Evolutionary conservation across 2,797 vertebrate species (phyloP).

Genomic region (Neoniphon sammara): DNA sequence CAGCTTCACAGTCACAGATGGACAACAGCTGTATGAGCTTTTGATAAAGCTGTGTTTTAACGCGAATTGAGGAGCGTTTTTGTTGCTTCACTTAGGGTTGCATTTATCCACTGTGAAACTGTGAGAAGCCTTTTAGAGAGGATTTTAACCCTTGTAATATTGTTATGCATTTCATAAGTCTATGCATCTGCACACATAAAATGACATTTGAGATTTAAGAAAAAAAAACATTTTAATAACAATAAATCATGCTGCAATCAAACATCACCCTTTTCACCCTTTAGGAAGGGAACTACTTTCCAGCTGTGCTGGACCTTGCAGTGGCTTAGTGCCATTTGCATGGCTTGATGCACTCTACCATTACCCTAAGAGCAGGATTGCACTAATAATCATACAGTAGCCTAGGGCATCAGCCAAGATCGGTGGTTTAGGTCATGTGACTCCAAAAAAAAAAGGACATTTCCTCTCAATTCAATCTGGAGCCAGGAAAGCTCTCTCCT

Average conservation of each 20-base stretch:
- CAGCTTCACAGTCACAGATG: constrained; percentile 44
- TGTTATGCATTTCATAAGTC: constrained; percentile 26
- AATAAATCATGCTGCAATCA: constrained; percentile 13
- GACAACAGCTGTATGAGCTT: constrained; percentile 66
- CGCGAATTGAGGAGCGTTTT: constrained; percentile 29
- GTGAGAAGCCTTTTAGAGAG: constrained; percentile 4
- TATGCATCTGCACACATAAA: too few relatives aligned
- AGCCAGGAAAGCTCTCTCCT: constrained; percentile 27
- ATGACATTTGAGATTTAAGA: not conserved
- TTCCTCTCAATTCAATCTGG: constrained; percentile 54
- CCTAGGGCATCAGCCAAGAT: constrained; percentile 48
- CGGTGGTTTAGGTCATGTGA: constrained; percentile 55
- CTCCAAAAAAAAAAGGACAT: constrained; percentile 50
- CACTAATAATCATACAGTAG: constrained; percentile 47
- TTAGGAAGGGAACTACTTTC: constrained; percentile 29
- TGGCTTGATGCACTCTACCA: constrained; percentile 14
- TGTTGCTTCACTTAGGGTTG: constrained; percentile 13
- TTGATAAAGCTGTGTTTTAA: constrained; percentile 37
- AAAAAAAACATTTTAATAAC: constrained; percentile 8
- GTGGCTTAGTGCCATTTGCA: constrained; percentile 43
- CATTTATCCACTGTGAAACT: constrained; percentile 13
- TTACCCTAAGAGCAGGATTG: constrained; percentile 31
- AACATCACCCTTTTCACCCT: constrained; percentile 28
- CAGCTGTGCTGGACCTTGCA: constrained; percentile 36
- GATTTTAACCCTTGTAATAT: constrained; percentile 28